Conservation (phyloP, 2,888 invertebrate genomes). For the Gortyna flavago region DNA sequence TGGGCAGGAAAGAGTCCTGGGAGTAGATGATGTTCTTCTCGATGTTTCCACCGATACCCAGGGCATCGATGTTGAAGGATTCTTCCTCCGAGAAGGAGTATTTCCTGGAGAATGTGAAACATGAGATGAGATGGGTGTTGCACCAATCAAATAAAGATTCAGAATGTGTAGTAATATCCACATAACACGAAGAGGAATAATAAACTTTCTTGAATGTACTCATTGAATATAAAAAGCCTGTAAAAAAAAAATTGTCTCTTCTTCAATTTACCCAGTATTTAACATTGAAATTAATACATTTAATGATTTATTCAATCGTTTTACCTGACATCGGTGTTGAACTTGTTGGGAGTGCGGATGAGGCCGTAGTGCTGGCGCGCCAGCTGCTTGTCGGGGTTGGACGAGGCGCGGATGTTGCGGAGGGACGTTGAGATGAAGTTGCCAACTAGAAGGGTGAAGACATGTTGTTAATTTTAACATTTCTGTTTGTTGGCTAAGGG, state of each 20-base stretch:
- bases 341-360: conserved; percentile 89
- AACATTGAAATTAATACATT: no score
- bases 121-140: neutral
- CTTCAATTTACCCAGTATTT: no score
- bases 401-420: conserved; percentile 93
- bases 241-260: no score
- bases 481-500: neutral
- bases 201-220: no score
- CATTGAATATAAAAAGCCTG: no score
- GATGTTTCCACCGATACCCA: conserved; percentile 92
- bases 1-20: conserved; percentile 94
- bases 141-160: no score
- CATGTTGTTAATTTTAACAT: neutral
- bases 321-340: conserved; percentile 92
- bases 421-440: conserved; percentile 96
- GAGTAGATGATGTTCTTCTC: conserved; percentile 95
- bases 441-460: conserved; percentile 90
- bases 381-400: conserved; percentile 93
- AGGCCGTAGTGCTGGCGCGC: conserved; percentile 88
- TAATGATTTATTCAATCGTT: neutral
- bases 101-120: conserved; percentile 86
- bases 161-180: no score
- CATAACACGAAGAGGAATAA: no score
- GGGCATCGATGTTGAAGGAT: conserved; percentile 92
- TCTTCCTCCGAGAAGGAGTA: conserved; percentile 94